Percentiles rank a stretch among this genome's conserved stretches.
Evolutionary conservation across 2,797 vertebrate species (phyloP).

Genomic region (Silurus aristotelis): DNA sequence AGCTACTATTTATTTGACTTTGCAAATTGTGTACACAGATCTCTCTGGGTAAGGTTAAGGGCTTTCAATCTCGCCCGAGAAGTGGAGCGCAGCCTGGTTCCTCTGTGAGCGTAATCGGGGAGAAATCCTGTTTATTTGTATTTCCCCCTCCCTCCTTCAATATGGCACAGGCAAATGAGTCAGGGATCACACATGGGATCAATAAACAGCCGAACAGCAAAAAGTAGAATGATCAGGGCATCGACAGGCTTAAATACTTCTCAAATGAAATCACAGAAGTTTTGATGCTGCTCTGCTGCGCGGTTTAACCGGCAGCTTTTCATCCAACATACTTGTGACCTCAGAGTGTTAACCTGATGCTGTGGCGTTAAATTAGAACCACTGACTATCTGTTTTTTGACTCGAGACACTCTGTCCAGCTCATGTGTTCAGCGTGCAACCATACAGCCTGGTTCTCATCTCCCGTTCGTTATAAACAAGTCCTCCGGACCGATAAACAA

Average conservation of each 20-base stretch:
- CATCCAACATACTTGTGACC: neutral
- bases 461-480: conserved; percentile 44
- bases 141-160: conserved; percentile 63
- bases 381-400: neutral
- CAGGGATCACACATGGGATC: conserved; percentile 58
- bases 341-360: conserved; percentile 1
- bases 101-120: conserved; percentile 74
- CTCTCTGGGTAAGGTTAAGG: conserved; percentile 74
- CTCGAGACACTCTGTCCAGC: neutral
- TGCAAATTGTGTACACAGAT: conserved; percentile 74
- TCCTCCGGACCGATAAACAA: conserved; percentile 51
- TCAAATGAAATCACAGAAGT: neutral
- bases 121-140: conserved; percentile 78
- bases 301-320: neutral
- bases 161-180: conserved; percentile 72
- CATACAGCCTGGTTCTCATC: conserved; percentile 49
- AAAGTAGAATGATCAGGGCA: conserved; percentile 3
- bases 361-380: conserved; percentile 8
- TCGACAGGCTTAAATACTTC: neutral
- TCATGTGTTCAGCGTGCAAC: conserved; percentile 19
- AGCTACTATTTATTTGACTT: conserved; percentile 79
- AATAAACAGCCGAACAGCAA: conserved; percentile 56
- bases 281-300: neutral
- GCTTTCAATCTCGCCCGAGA: conserved; percentile 71
- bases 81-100: conserved; percentile 60